Evolutionary conservation across 2,797 vertebrate genomes (phyloP), one percentile per base, ranked within the genome.

Genomic region (Schizopygopsis pylzovi): DNA sequence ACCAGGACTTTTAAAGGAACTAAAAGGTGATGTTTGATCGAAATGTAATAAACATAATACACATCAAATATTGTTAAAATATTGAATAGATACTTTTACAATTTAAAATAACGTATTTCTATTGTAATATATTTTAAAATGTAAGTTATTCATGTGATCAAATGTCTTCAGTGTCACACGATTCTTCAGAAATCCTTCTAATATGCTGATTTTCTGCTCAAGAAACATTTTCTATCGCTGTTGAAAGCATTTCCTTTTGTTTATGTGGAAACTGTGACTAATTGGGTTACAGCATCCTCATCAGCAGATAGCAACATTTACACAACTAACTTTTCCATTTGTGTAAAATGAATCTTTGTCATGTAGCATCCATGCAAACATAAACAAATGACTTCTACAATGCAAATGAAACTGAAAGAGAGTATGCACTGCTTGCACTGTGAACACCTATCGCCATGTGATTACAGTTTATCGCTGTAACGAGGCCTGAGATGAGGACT

Each of bases 401-500:
- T 37, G 28, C 33, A 65, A 18, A 65, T 33, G 3, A 67, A 16
- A 67, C 63, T 67, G 22, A 61, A 61, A 25, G 11, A 61, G 22
- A 25, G 59, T 25, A 25, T 5, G n/a, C n/a, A 25, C 7, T 20
- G 20, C 20, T 56, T 56, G 20, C 8, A 22, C 4, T 6, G 10
- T 13, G 4, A 49, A 49, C 7, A 15, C n/a, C 13, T 28, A 25
- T 4, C 28, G 28, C 2, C 28, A 33, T 33, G 16, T 4, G 2
- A 33, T 75, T 28, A 18, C 8, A 7, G 13, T 49, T 75, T 49
- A 75, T 49, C 28, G 2, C 15, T 49, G 71, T 13, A 1, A 54
- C 33, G n/a, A 11, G 67, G 54, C 4, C 71, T 65, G 45, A 79
- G 67, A 87, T 33, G 28, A 39, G 25, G 45, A 68, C 54, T 37